Conservation (phyloP, 2,113 vertebrate species). For the Macaca fascicularis region DNA sequence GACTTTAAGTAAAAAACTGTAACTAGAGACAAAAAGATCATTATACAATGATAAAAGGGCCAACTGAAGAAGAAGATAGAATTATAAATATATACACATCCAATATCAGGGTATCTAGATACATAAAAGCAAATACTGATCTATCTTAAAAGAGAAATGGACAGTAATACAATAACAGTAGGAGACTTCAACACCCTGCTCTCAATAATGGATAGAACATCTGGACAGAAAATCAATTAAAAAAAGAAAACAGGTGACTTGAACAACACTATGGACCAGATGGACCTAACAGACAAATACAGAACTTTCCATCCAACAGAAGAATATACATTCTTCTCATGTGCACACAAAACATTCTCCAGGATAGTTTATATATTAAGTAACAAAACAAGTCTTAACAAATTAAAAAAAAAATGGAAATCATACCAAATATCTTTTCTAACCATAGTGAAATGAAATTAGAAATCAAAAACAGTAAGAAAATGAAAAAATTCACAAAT, state of each 20-base stretch:
- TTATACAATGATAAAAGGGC: background rate
- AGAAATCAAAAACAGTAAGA: background rate
- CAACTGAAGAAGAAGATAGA: background rate
- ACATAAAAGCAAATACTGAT: background rate
- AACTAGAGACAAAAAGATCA: background rate
- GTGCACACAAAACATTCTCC: background rate
- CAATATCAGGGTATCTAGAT: background rate
- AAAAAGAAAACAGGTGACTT: background rate
- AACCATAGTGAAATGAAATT: background rate
- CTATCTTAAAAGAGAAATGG: background rate
- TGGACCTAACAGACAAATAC: background rate
- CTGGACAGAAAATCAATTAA: background rate
- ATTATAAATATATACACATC: background rate
- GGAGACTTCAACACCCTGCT: background rate
- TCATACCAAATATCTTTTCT: background rate
- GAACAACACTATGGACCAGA: background rate
- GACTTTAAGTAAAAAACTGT: background rate
- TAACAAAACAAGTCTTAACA: background rate
- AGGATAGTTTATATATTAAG: background rate
- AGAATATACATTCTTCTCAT: background rate
- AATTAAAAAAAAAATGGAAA: background rate
- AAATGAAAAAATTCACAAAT: background rate
- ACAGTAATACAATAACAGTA: background rate
- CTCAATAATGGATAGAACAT: background rate
- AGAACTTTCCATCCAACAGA: background rate